Evolutionary conservation across 2,888 invertebrate species (phyloP).

Genomic region (Drosophila nr. fundita): DNA sequence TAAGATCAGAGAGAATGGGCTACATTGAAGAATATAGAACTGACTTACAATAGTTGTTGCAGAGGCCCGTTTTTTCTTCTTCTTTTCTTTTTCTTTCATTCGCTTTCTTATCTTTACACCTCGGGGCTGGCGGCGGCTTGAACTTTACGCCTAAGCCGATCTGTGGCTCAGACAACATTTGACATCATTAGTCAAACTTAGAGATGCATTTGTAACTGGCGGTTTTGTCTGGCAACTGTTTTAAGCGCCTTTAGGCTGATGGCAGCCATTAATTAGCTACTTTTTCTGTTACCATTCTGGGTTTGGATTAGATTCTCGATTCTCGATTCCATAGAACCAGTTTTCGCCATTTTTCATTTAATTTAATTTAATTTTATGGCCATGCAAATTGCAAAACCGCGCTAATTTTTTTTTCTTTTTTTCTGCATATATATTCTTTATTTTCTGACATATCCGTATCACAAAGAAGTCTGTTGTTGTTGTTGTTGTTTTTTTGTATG

Average conservation of each 20-base stretch:
- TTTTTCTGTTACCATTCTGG: constrained; percentile 10
- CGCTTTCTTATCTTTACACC: constrained; percentile 55
- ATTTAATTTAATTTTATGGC: constrained; percentile 47
- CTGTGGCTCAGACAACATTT: constrained; percentile 55
- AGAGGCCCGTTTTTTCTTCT: constrained; percentile 10
- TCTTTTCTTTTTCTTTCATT: not conserved
- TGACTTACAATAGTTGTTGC: constrained; percentile 10
- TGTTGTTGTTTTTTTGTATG: constrained; percentile 26
- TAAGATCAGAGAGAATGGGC: constrained; percentile 26
- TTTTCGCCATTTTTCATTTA: constrained; percentile 65
- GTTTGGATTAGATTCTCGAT: constrained; percentile 1
- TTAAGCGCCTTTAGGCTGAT: constrained; percentile 62
- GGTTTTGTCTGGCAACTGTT: constrained; percentile 43
- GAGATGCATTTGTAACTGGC: constrained; percentile 68
- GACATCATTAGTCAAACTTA: constrained; percentile 80
- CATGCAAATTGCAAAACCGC: constrained; percentile 79
- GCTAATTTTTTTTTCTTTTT: constrained; percentile 65
- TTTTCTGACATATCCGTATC: constrained; percentile 66
- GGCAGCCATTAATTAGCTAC: constrained; percentile 60
- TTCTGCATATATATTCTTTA: constrained; percentile 12
- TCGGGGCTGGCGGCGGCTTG: constrained; percentile 66
- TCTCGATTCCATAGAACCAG: constrained; percentile 44
- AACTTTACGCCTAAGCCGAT: constrained; percentile 77
- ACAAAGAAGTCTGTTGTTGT: constrained; percentile 33
- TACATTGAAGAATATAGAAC: not conserved